Conservation (phyloP, 2,888 invertebrate species). For the Aleiodes leptofemur region DNA sequence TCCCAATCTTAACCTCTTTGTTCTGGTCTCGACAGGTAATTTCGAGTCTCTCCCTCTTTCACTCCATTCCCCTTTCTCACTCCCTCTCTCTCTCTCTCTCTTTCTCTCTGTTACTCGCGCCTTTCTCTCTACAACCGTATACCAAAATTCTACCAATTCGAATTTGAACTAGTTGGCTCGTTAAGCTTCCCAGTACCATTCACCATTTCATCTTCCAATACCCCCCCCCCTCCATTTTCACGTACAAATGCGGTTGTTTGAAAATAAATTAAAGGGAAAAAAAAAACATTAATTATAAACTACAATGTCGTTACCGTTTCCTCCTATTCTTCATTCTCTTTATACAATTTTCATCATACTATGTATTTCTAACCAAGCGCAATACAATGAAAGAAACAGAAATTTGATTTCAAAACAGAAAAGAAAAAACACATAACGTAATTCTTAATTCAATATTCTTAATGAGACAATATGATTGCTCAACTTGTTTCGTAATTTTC, state of each 20-base stretch:
- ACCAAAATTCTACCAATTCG: conserved; percentile 52
- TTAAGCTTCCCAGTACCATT: conserved; percentile 45
- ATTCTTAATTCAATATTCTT: no score
- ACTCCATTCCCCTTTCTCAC: no score
- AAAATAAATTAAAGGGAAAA: no score
- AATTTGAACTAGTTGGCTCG: conserved; percentile 57
- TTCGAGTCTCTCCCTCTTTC: conserved; percentile 44
- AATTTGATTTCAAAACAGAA: no score
- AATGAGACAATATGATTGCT: conserved; percentile 47
- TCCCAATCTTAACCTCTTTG: conserved; percentile 1
- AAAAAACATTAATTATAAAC: no score
- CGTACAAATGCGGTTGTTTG: no score
- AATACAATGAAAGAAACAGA: not conserved
- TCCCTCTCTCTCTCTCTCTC: no score
- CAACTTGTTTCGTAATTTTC: conserved; percentile 47
- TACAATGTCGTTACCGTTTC: no score
- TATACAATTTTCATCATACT: no score
- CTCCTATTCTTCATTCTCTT: no score
- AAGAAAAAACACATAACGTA: no score
- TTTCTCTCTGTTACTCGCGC: conserved; percentile 51
- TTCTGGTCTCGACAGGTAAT: conserved; percentile 53
- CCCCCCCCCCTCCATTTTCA: not conserved
- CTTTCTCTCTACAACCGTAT: conserved; percentile 43
- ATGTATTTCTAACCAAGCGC: not conserved
- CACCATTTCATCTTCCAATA: conserved; percentile 4